Conservation (phyloP, 2,797 vertebrate species). For the Capromys pilorides region DNA sequence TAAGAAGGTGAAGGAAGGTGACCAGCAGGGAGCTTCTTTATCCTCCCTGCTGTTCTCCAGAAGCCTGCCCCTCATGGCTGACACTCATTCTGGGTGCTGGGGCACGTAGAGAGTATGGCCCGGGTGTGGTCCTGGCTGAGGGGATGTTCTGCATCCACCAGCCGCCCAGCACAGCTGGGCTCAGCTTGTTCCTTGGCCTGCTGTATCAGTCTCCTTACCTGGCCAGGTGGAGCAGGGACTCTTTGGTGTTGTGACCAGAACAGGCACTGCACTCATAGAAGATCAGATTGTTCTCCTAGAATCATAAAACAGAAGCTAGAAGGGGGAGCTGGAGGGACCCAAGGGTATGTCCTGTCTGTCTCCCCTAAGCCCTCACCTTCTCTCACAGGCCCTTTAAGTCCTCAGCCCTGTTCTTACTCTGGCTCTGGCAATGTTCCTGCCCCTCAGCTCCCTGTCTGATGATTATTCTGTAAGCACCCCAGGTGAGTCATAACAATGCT, state of each 20-base stretch:
- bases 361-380: neutral
- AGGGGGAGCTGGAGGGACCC: accelerated
- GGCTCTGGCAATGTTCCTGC: neutral
- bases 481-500: neutral
- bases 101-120: neutral
- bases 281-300: conserved; percentile 90
- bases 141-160: neutral
- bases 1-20: neutral
- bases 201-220: conserved; percentile 85
- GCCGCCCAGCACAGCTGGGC: neutral
- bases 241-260: conserved; percentile 89
- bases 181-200: neutral
- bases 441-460: neutral
- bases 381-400: neutral
- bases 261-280: conserved; percentile 96
- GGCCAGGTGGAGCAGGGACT: conserved; percentile 92
- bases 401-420: neutral
- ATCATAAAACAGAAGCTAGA: neutral
- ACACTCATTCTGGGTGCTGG: neutral
- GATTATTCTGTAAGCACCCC: neutral
- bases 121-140: accelerated
- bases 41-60: neutral
- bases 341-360: accelerated
- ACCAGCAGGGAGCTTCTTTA: neutral
- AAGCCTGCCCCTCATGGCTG: neutral